phyloP scores from a whole-genome alignment of 30 jellyfish, hydroid and myxozoan species.

The Aurelia aurita region DNA sequence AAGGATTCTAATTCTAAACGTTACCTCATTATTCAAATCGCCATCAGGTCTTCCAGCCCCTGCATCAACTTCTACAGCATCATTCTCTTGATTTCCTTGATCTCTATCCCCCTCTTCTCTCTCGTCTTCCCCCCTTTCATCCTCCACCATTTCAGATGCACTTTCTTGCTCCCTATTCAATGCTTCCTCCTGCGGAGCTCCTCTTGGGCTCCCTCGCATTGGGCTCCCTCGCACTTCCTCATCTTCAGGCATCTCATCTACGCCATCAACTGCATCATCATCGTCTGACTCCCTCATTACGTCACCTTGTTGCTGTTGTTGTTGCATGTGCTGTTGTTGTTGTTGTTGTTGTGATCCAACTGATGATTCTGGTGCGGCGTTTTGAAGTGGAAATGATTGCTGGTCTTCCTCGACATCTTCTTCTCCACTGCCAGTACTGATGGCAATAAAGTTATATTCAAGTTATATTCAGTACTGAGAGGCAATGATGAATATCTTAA shows the following conservation, averaged over 20 bases:
- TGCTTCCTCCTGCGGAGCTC: conserved; percentile 24
- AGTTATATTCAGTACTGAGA: too few species aligned
- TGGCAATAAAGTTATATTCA: not conserved
- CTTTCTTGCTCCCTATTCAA: conserved; percentile 10
- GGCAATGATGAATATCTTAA: too few species aligned
- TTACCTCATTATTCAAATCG: too few species aligned
- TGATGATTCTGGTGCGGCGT: conserved; percentile 69
- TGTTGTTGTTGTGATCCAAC: conserved; percentile 67
- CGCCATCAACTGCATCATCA: conserved; percentile 53
- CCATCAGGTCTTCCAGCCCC: not conserved
- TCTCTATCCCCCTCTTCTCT: conserved; percentile 63
- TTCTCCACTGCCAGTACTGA: conserved; percentile 95
- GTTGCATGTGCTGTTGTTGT: conserved; percentile 9
- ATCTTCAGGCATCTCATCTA: conserved; percentile 81
- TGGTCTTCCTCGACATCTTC: conserved; percentile 93
- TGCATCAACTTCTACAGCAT: conserved; percentile 12
- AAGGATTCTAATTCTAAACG: too few species aligned
- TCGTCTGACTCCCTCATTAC: conserved; percentile 6
- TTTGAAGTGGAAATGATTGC: conserved; percentile 70
- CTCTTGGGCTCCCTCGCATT: conserved; percentile 38
- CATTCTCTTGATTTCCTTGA: conserved; percentile 4
- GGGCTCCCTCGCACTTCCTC: conserved; percentile 66
- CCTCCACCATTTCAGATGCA: conserved; percentile 25
- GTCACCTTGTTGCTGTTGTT: conserved; percentile 19
- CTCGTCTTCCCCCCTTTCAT: conserved; percentile 53